Evolutionary conservation across 2,113 vertebrate species (phyloP).

Genomic region (Chaetodon auriga): DNA sequence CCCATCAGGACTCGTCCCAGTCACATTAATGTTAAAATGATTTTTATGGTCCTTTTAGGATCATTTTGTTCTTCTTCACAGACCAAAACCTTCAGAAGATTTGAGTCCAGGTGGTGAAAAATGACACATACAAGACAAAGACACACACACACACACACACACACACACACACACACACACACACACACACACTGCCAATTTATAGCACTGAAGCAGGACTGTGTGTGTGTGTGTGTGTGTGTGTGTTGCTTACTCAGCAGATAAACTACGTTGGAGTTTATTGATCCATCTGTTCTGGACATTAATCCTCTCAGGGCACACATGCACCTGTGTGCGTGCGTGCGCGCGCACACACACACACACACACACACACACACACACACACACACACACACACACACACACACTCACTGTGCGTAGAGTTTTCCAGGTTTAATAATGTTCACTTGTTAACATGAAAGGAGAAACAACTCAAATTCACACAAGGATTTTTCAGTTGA

Average conservation of each 20-base stretch:
- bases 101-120: not conserved
- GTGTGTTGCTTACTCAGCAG: constrained; percentile 10
- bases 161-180: not conserved
- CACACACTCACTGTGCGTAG: not conserved
- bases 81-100: not conserved
- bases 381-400: not conserved
- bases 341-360: constrained; percentile 9
- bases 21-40: not conserved
- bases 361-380: not conserved
- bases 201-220: not conserved
- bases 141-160: not conserved
- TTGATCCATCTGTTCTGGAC: constrained; percentile 48
- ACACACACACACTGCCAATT: not conserved
- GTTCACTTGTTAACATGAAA: no score
- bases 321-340: no score
- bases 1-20: no score
- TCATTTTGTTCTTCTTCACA: not conserved
- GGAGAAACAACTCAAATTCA: no score
- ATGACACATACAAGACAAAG: not conserved
- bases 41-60: not conserved
- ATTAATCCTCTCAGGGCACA: constrained; percentile 36
- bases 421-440: not conserved
- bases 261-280: constrained; percentile 10
- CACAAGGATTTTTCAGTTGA: no score
- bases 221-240: not conserved